phyloP scores from a whole-genome alignment of 2,888 invertebrate genomes.

The Siphlonurus alternatus region DNA sequence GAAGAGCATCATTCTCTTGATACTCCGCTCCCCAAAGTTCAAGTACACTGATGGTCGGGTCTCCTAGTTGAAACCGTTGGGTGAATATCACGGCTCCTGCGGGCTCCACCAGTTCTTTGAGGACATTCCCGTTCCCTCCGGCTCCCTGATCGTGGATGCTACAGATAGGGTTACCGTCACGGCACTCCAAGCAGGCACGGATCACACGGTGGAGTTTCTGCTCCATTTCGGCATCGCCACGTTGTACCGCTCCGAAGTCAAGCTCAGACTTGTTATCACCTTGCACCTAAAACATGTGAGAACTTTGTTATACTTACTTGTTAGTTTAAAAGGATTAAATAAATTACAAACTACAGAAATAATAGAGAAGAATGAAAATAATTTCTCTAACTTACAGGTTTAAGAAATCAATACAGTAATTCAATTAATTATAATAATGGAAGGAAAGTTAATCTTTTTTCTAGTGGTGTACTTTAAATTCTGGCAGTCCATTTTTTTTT shows the following conservation, averaged over 20 bases:
- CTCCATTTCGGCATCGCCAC: slow-evolving; percentile 97
- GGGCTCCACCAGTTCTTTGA: slow-evolving; percentile 93
- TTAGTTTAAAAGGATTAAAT: neutral
- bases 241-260: slow-evolving; percentile 93
- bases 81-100: slow-evolving; percentile 82
- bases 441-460: no score
- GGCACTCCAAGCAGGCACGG: slow-evolving; percentile 75
- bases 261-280: slow-evolving; percentile 71
- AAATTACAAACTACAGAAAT: neutral
- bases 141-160: slow-evolving; percentile 99
- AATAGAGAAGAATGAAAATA: slow-evolving; percentile 3
- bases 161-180: slow-evolving; percentile 66
- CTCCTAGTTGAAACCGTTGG: slow-evolving; percentile 75
- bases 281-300: slow-evolving; percentile 48
- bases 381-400: neutral
- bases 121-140: slow-evolving; percentile 94
- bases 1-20: slow-evolving; percentile 85
- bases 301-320: no score
- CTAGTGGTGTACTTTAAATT: no score
- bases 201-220: slow-evolving; percentile 91
- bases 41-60: slow-evolving; percentile 80
- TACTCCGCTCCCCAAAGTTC: slow-evolving; percentile 99
- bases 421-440: slow-evolving; percentile 7
- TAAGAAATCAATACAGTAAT: slow-evolving; percentile 6
- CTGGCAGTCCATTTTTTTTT: no score